Evolutionary conservation across 1,140 invertebrate genomes (phyloP), one percentile per base, ranked within the genome.

Genomic region (Sitophilus oryzae): DNA sequence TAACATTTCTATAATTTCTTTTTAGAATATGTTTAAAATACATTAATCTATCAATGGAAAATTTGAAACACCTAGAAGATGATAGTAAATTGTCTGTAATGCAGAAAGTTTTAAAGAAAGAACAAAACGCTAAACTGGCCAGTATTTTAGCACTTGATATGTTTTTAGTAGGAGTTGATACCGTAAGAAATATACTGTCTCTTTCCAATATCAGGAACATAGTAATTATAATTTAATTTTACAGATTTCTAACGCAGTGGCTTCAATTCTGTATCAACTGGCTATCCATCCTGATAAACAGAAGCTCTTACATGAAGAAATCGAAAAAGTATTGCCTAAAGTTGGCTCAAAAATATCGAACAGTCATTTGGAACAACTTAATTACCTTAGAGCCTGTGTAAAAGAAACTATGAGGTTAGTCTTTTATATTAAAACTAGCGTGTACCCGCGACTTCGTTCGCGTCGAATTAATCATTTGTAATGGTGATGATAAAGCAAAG

Each of bases 81-180:
- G 45, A 61, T 9, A 72, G 73, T 11, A 85, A 90, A 52, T 75
- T 86, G 1, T 91, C 88, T 4, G 68, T 91, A 1, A 71, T 90
- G 2, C 87, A 91, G 66, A 78, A 84, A 62, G 85, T 91, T 15
- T 74, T 91, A 36, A 73, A 77, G 11, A 82, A 82, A 25, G 86
- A 90, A 67, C 80, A 83, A 19, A 78, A 90, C 66, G 81, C 85
- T 0, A 90, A 89, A 74, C 83, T 86, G 30, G 88, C 88, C 4
- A 85, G 80, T 21, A 82, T 89, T 35, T 85, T 94, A 67, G 88
- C 91, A 0, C 72, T 91, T 2, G 91, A 94, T 74, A 76, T 93
- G 53, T 88, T 95, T 62, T 71, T 93, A 16, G 92, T 93, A 37
- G 91, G 91, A 44, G 91, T 93, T 60, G 91, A 94, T 70, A 95